Base-by-base conservation (phyloP, 2,797 vertebrate species). In the Galaxias olidus region DNA sequence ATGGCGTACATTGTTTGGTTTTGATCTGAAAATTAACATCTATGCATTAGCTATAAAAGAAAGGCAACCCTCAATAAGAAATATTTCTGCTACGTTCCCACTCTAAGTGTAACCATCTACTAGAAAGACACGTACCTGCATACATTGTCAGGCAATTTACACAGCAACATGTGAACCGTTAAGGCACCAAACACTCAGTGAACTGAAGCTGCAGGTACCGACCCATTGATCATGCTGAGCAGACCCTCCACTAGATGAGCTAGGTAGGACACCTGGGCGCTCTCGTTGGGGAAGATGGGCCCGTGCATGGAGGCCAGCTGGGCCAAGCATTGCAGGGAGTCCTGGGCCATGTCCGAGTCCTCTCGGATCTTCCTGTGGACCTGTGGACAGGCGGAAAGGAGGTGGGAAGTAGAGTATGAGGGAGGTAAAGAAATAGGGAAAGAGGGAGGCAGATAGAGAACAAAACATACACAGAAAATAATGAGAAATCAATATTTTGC, bases 321-420 rank as follows among this genome's bases (percentile, higher is more conserved):
- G 78, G 98, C 96, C 84, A 99, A 90, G 82, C 98, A 99, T 89
- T 99, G 97, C 64, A 99, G 91, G 0, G 98, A 98, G 84, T 99
- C 98, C 91, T 99, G 97, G 65, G 98, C 97, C 98, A 99, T 99
- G 90, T 99, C 97, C 0, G 97, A 97, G 87, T 99, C 98, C 88
- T 99, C 96, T 77, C 97, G 93, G 80, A 98, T 97, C 92, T 99
- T 99, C 86, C 94, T 93, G 92, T 99, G 98, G 68, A 99, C 97
- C 98, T 99, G 92, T 76, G 84, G 78, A 73, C 77, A 86, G 81
- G 68, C 63, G 14, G 68, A 78, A 5, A 64, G 43, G 9, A 57
- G 47, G 49, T 54, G 53, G 20, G 4, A 46, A 47, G 20, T 44
- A 4, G 18, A 13, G 4, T 11, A 41, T 19, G 30, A 1, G 46